Conservation (phyloP, 2,888 invertebrate species). For the Prenolepis imparis region DNA sequence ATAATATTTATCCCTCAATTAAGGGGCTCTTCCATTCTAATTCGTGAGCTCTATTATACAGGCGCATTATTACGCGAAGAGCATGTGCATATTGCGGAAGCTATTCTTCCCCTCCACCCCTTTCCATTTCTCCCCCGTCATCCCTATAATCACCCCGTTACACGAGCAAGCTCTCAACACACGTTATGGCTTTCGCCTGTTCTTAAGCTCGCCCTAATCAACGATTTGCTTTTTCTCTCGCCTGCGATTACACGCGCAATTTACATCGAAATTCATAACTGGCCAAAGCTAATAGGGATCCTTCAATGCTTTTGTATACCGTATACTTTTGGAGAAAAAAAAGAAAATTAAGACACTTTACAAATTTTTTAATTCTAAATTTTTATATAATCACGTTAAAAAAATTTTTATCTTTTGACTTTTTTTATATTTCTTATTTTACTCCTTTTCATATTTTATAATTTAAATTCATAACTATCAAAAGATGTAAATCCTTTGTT, state of each 20-base stretch:
- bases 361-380: not conserved
- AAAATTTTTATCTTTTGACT: too few species aligned
- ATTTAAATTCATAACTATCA: too few species aligned
- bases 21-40: conserved; percentile 77
- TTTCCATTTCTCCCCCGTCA: not conserved
- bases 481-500: too few species aligned
- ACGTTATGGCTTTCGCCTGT: conserved; percentile 57
- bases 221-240: conserved; percentile 39
- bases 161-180: conserved; percentile 54
- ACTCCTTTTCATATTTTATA: too few species aligned
- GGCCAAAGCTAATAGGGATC: not conserved
- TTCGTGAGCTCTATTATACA: conserved; percentile 79
- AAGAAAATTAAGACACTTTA: not conserved
- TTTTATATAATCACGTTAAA: not conserved
- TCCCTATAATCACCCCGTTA: conserved; percentile 65
- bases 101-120: not conserved
- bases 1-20: conserved; percentile 80
- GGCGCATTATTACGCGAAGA: conserved; percentile 71
- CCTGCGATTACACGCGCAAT: conserved; percentile 1
- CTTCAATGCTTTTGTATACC: not conserved
- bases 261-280: conserved; percentile 10
- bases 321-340: not conserved
- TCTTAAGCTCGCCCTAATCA: conserved; percentile 53
- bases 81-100: conserved; percentile 65
- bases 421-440: too few species aligned